These are phyloP conservation scores for Stenoptilia bipunctidactyla DNA, from an alignment of 2,888 invertebrate species.

Conservation along the genomic window DNA sequence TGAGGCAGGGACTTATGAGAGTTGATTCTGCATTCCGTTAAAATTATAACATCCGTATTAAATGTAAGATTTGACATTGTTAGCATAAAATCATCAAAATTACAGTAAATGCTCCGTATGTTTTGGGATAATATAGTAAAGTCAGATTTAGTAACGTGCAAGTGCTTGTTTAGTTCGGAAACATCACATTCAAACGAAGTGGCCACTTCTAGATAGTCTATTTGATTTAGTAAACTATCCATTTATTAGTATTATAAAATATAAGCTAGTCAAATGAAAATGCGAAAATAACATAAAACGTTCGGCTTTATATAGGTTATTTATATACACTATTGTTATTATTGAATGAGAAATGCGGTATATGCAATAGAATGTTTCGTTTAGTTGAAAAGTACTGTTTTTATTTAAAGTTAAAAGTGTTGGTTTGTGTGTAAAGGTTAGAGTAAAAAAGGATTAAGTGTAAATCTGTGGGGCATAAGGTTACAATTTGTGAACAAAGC, in stretches of 20 bases:
- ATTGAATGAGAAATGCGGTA: too few species aligned
- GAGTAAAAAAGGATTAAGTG: background rate
- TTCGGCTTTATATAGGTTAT: too few species aligned
- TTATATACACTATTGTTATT: too few species aligned
- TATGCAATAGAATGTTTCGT: too few species aligned
- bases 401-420: background rate
- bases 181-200: background rate
- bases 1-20: conserved; percentile 5
- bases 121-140: conserved; percentile 5
- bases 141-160: background rate
- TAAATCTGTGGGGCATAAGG: background rate
- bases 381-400: too few species aligned
- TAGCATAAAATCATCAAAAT: conserved; percentile 5
- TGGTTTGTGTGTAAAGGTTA: background rate
- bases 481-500: background rate
- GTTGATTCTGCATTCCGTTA: conserved; percentile 7
- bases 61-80: background rate
- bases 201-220: background rate
- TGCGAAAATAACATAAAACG: too few species aligned
- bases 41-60: conserved; percentile 4
- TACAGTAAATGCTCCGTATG: conserved; percentile 5
- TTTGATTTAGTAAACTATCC: background rate
- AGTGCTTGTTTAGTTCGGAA: background rate
- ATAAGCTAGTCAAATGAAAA: background rate
- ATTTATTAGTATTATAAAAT: background rate